Evolutionary conservation across 2,797 vertebrate species (phyloP).

Genomic region (Molossus alvarezi): DNA sequence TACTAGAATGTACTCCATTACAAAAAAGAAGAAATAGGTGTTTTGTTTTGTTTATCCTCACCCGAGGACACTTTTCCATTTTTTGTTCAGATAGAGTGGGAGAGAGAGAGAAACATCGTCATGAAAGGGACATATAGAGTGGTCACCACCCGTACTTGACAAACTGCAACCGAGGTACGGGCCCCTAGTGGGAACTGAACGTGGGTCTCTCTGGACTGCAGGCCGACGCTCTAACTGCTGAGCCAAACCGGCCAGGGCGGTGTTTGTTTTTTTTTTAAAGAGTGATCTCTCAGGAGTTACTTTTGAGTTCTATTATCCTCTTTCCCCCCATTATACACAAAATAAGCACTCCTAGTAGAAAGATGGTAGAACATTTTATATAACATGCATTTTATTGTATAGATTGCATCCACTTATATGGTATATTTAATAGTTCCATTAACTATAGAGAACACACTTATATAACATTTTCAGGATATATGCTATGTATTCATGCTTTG

Average conservation of each 20-base stretch:
- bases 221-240: too few species aligned
- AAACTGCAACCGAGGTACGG: too few species aligned
- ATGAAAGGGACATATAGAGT: too few species aligned
- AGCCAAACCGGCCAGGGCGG: too few species aligned
- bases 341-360: constrained; percentile 2
- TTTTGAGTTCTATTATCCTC: neutral
- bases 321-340: neutral
- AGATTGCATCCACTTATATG: neutral
- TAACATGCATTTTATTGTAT: neutral
- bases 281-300: neutral
- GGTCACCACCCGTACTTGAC: too few species aligned
- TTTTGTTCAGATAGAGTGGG: too few species aligned
- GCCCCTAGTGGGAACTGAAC: too few species aligned
- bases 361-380: constrained; percentile 2
- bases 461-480: neutral
- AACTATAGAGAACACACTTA: neutral
- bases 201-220: too few species aligned
- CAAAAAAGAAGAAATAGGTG: neutral
- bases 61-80: too few species aligned
- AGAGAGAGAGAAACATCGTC: too few species aligned
- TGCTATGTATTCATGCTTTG: neutral
- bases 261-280: too few species aligned
- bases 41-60: too few species aligned
- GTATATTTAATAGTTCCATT: neutral
- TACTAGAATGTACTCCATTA: neutral